Base-by-base conservation (phyloP, 2,888 invertebrate genomes). In the Drosophila pseudotalamancana region DNA sequence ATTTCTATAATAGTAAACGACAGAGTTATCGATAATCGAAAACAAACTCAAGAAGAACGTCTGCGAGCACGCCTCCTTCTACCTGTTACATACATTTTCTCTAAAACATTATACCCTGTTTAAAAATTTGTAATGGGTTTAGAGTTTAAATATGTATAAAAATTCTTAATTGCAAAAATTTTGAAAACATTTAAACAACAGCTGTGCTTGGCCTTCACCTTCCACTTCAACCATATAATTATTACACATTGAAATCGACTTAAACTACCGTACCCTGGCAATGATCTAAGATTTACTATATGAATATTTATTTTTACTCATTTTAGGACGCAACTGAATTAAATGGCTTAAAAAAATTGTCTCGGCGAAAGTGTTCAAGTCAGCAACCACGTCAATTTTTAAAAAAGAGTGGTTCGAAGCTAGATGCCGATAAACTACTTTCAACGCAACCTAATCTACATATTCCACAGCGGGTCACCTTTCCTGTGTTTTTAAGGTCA, bases 401-500 rank as follows among this genome's bases (percentile, higher is more conserved):
- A 1, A 75, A 69, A 34, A 53, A 29, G 19, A 67, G 60, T 18
- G 54, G 34, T 5, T 32, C 48, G 14, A 63, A 56, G 12, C 37
- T 72, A 6, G 51, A 45, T 6, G 65, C 37, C 6, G 73, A 77
- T 18, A 59, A 51, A 18, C 4, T 67, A 9, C 53, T 57, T 50
- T 42, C 59, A 3, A 25, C 55, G 4, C 67, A 67, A 46, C 32
- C 73, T 1, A 51, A 46, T 9, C 42, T 76, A 39, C 79, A 79
- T 16, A 65, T 79, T 34, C 79, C 81, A 37, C 78, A 78, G 19
- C 54, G 75, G 4, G 75, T 77, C 5, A 64, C 63, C 2, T 79
- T 79, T 43, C 79, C 79, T 14, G 76, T 79, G 9, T 73, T 82
- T 53, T 42, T 82, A 1, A 79, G 78, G 18, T 63, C 82, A 1